Evolutionary conservation across 2,797 vertebrate species (phyloP), one percentile per base, ranked within the genome.

Genomic region (Falco columbarius): DNA sequence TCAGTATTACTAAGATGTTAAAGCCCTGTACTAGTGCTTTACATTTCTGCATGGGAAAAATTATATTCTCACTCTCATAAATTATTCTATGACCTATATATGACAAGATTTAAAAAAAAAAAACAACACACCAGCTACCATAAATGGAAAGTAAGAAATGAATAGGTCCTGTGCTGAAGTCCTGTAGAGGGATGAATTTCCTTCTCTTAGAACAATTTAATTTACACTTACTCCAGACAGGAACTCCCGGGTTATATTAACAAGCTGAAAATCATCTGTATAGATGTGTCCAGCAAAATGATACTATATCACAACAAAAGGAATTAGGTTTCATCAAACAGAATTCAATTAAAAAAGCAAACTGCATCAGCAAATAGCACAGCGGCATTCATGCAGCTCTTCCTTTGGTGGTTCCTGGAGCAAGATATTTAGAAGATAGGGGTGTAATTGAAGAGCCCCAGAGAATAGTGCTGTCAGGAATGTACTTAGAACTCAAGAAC

Each of bases 71-170:
- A 54, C 30, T 92, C 55, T 77, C 81, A 92, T 87, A 95, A 93
- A 91, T 92, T 95, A 96, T 92, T 95, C 90, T 70, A 49, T 89
- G 93, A 94, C 92, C 93, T 94, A 95, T 55, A 92, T 93, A 91
- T 72, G 71, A 89, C 38, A 87, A 95, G 67, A 38, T 67, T 67
- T 36, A 30, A 67, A 85, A 92, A 81, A 71, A 36, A 34, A 67
- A 85, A 91, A 74, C n/a, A 34, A 36, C 4, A 30, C 32, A 11
- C 1, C 19, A 73, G n/a, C 36, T 73, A 63, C 73, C 83, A 72
- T 85, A 92, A 91, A 84, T 65, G 38, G 52, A 67, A 92, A 92
- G 19, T 26, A 67, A 74, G 72, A 82, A 70, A 20, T 59, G 29
- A 81, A 42, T 29, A 73, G 17, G 34, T 66, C 66, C 47, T 79